Conservation (phyloP, 2,888 invertebrate species). For the Lacanobia oleracea region DNA sequence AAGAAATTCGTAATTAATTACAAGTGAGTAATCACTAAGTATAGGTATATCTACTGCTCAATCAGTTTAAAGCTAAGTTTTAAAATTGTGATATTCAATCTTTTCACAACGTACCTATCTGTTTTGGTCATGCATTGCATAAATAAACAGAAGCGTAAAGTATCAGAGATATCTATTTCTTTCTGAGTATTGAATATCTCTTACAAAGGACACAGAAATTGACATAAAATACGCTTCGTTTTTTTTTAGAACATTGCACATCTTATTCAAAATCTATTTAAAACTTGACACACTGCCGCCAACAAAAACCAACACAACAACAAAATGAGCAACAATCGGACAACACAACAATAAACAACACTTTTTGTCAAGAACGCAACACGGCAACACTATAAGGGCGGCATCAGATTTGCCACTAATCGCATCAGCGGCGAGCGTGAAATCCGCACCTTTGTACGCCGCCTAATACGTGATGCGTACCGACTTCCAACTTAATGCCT, state of each 20-base stretch:
- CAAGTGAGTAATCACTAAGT: too few relatives aligned
- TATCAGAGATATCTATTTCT: slow-evolving; percentile 9
- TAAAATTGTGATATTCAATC: too few relatives aligned
- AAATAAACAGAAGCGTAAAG: background rate
- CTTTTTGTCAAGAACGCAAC: slow-evolving; percentile 51
- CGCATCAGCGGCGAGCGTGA: slow-evolving; percentile 66
- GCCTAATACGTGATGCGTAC: slow-evolving; percentile 61
- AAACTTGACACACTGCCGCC: slow-evolving; percentile 34
- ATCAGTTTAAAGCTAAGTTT: too few relatives aligned
- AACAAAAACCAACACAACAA: slow-evolving; percentile 33
- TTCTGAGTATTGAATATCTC: background rate
- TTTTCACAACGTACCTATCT: background rate
- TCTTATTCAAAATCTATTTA: slow-evolving; percentile 30
- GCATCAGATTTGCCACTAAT: slow-evolving; percentile 63
- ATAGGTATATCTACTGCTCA: too few relatives aligned
- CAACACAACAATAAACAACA: slow-evolving; percentile 53
- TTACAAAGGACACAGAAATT: background rate
- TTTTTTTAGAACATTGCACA: background rate
- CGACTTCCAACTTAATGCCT: slow-evolving; percentile 47
- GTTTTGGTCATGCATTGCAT: background rate
- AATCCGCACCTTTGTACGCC: slow-evolving; percentile 62
- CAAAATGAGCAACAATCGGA: slow-evolving; percentile 36
- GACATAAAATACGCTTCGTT: background rate
- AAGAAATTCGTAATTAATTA: too few relatives aligned
- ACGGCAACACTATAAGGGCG: slow-evolving; percentile 51